phyloP scores from a whole-genome alignment of 2,797 vertebrate species.

The Melanotaenia maccullochi region DNA sequence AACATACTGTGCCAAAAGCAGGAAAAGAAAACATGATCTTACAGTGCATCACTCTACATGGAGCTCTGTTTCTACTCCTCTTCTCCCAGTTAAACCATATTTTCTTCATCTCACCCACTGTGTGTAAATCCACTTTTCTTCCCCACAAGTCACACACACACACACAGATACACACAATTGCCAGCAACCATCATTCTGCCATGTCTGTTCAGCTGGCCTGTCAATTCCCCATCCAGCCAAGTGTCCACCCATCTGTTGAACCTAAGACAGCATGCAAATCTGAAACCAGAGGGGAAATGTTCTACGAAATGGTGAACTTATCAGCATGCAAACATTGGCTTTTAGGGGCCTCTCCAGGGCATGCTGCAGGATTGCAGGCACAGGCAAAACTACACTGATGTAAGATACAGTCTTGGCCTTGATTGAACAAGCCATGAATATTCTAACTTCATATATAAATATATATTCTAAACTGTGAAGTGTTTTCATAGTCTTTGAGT shows the following conservation, averaged over 20 bases:
- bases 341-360: constrained; percentile 5
- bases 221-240: constrained; percentile 62
- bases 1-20: constrained; percentile 29
- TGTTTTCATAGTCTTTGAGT: neutral
- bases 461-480: neutral
- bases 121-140: constrained; percentile 2
- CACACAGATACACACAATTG: constrained; percentile 23
- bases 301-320: constrained; percentile 46
- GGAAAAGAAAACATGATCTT: constrained; percentile 21
- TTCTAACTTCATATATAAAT: neutral
- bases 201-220: constrained; percentile 63
- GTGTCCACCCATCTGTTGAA: constrained; percentile 64
- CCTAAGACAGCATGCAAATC: constrained; percentile 61
- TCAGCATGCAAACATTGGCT: constrained; percentile 54
- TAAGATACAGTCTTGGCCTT: constrained; percentile 6
- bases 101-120: constrained; percentile 24
- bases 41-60: constrained; percentile 3
- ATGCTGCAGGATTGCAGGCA: constrained; percentile 11
- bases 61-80: constrained; percentile 8
- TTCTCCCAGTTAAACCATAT: constrained; percentile 23
- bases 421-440: constrained; percentile 3
- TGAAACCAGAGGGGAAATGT: constrained; percentile 41
- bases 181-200: constrained; percentile 51
- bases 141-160: constrained; percentile 9
- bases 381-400: neutral